phyloP scores from a whole-genome alignment of 1,140 invertebrate genomes.

The Drosophila subobscura region DNA sequence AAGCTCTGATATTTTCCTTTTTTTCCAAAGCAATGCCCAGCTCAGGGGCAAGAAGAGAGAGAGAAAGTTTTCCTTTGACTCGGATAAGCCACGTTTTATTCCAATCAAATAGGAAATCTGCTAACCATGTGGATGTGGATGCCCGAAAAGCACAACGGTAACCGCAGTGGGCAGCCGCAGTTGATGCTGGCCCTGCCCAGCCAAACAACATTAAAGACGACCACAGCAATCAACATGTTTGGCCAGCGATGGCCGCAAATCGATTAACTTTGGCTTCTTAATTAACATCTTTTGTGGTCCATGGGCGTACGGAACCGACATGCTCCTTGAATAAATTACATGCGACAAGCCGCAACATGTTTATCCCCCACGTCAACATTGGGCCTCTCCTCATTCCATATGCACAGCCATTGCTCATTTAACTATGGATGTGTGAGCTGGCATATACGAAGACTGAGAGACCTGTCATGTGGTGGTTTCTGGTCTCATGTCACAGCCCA shows the following conservation, averaged over 20 bases:
- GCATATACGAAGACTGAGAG: not conserved
- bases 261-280: slow-evolving; percentile 78
- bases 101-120: slow-evolving; percentile 15
- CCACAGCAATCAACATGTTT: slow-evolving; percentile 40
- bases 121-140: not conserved
- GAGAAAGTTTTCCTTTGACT: slow-evolving; percentile 30
- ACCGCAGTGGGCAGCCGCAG: slow-evolving; percentile 31
- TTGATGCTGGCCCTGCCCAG: slow-evolving; percentile 12
- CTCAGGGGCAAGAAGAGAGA: slow-evolving; percentile 1
- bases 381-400: slow-evolving; percentile 8
- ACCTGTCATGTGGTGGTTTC: slow-evolving; percentile 11
- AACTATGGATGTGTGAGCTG: slow-evolving; percentile 23
- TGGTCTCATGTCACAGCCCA: slow-evolving; percentile 34
- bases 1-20: slow-evolving; percentile 8
- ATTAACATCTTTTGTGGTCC: slow-evolving; percentile 72
- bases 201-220: slow-evolving; percentile 48
- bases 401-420: slow-evolving; percentile 44
- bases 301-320: slow-evolving; percentile 19
- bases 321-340: slow-evolving; percentile 56
- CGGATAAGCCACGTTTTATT: slow-evolving; percentile 19
- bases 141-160: not conserved
- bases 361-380: slow-evolving; percentile 50
- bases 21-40: slow-evolving; percentile 9
- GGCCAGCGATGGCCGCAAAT: slow-evolving; percentile 49
- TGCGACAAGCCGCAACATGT: slow-evolving; percentile 50